A percentile compares a stretch with the other conserved stretches of the same genome.
These are phyloP conservation scores for Hoplostethus mediterraneus DNA, from an alignment of 2,797 vertebrate genomes.

Conservation along the genomic window DNA sequence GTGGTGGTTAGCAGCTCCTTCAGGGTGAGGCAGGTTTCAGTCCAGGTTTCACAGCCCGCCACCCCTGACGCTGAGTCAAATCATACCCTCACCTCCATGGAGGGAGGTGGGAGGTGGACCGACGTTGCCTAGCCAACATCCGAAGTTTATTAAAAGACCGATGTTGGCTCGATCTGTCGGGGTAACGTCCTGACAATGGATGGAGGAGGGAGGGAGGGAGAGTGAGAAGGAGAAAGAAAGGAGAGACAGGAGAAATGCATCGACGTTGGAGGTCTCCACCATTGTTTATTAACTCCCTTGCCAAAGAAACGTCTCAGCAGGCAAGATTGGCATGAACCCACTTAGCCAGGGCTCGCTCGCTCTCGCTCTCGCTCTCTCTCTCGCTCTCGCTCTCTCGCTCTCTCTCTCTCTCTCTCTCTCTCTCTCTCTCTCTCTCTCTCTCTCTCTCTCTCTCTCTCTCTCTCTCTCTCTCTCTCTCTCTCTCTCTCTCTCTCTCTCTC, in stretches of 20 bases:
- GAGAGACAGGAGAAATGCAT: background rate
- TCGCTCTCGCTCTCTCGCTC: background rate
- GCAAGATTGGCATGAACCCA: conserved; percentile 59
- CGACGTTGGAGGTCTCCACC: conserved; percentile 32
- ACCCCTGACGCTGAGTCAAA: background rate
- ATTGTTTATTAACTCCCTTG: conserved; percentile 60
- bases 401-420: conserved; percentile 3
- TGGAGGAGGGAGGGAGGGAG: background rate
- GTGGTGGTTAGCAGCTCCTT: too few species aligned
- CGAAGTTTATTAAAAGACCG: too few species aligned
- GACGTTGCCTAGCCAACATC: too few species aligned
- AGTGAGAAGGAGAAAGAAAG: background rate
- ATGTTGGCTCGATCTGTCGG: too few species aligned
- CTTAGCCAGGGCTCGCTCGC: conserved; percentile 44
- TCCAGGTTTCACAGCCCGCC: background rate
- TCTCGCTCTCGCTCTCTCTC: too few species aligned
- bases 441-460: conserved; percentile 4
- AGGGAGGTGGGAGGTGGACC: background rate
- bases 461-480: background rate
- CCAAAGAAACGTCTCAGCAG: conserved; percentile 46
- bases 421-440: background rate
- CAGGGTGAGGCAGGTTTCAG: background rate
- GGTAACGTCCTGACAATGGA: background rate
- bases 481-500: background rate
- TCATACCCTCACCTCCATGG: conserved; percentile 1